These are phyloP conservation scores for Scaptomyza hsui DNA, from an alignment of 1,140 invertebrate species.

Conservation along the genomic window DNA sequence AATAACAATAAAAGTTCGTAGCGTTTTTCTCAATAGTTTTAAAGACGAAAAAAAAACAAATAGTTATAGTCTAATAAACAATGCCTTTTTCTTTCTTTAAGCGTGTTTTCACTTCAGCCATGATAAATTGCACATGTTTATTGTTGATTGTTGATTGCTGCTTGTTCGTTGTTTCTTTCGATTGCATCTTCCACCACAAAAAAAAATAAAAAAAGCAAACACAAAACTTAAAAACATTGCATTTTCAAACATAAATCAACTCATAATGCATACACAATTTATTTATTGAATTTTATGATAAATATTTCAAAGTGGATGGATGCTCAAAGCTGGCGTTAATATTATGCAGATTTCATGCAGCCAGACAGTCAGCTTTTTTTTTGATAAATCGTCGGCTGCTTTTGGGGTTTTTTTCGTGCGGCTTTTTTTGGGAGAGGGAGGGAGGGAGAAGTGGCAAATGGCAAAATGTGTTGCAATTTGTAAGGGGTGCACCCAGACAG, in stretches of 20 bases:
- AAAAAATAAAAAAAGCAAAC: slow-evolving; percentile 32
- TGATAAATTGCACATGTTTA: slow-evolving; percentile 73
- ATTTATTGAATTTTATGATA: slow-evolving; percentile 70
- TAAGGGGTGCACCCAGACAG: slow-evolving; percentile 21
- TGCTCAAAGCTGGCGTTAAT: slow-evolving; percentile 58
- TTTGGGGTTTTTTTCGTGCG: slow-evolving; percentile 52
- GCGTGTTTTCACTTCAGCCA: slow-evolving; percentile 72
- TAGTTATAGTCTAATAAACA: slow-evolving; percentile 73
- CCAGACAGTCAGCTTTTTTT: slow-evolving; percentile 44
- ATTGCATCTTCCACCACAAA: slow-evolving; percentile 72
- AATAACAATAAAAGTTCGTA: slow-evolving; percentile 57
- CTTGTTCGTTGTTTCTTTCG: slow-evolving; percentile 45
- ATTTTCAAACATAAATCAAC: slow-evolving; percentile 77
- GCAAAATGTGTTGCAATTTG: slow-evolving; percentile 55
- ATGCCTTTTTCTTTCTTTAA: slow-evolving; percentile 49
- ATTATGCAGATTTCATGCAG: slow-evolving; percentile 77
- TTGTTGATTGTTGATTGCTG: slow-evolving; percentile 25
- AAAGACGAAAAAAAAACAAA: slow-evolving; percentile 45
- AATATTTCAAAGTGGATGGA: slow-evolving; percentile 35
- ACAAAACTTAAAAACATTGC: slow-evolving; percentile 37
- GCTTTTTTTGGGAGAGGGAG: slow-evolving; percentile 4
- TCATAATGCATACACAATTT: slow-evolving; percentile 58
- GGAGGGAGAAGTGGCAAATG: slow-evolving; percentile 7
- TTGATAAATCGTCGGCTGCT: slow-evolving; percentile 65
- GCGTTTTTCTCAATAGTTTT: slow-evolving; percentile 58